Conservation (phyloP, 2,113 vertebrate genomes). For the Calonectris borealis region DNA sequence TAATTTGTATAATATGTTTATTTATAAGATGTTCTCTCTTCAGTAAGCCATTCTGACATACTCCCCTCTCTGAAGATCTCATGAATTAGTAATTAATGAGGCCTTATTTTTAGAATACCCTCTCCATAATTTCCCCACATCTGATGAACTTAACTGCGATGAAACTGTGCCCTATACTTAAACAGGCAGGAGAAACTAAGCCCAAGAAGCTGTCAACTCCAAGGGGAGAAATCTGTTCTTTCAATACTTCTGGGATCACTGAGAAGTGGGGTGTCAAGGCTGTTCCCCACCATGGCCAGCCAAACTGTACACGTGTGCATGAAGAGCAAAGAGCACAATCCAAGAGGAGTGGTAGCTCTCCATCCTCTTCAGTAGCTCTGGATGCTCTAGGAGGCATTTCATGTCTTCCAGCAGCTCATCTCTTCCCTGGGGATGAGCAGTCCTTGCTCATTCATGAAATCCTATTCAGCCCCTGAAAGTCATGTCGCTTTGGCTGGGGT, state of each 20-base stretch:
- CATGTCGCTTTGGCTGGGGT: background rate
- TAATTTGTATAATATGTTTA: background rate
- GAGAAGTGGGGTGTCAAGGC: background rate
- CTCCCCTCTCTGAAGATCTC: background rate
- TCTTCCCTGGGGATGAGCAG: background rate
- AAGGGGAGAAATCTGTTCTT: background rate
- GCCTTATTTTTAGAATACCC: background rate
- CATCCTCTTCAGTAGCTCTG: background rate
- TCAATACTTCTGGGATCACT: background rate
- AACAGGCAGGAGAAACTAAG: background rate
- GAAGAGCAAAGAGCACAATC: background rate
- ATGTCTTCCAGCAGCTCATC: background rate
- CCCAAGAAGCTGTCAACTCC: background rate
- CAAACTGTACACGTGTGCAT: accelerated
- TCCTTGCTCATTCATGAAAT: background rate
- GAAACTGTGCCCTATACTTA: background rate
- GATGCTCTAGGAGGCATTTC: background rate
- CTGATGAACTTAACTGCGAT: background rate
- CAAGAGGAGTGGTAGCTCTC: background rate
- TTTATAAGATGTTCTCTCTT: background rate
- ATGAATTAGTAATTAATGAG: background rate
- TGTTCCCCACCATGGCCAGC: background rate
- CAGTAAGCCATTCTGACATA: background rate
- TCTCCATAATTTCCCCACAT: background rate
- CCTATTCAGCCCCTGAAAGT: background rate